Evolutionary conservation across 2,113 vertebrate species (phyloP).

Genomic region (Acinonyx jubatus): DNA sequence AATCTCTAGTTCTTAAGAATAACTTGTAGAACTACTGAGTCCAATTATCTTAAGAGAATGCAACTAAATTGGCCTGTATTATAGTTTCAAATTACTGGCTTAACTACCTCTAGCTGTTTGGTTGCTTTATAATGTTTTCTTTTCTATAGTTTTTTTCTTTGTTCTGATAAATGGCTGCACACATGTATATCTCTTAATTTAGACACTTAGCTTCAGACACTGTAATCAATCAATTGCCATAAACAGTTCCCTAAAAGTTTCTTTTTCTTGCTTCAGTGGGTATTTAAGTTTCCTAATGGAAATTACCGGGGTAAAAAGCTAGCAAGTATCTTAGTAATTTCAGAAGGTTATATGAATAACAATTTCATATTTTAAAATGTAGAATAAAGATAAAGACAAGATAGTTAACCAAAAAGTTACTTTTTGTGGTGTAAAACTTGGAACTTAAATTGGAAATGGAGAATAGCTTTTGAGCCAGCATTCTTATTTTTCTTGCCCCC

Average conservation of each 20-base stretch:
- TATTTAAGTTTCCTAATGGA: conserved; percentile 59
- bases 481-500: conserved; percentile 54
- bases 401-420: conserved; percentile 48
- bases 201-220: neutral
- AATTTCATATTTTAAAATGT: conserved; percentile 46
- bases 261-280: conserved; percentile 32
- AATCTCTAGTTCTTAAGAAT: neutral
- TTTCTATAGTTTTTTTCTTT: neutral
- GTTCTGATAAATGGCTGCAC: neutral
- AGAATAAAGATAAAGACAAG: neutral
- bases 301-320: conserved; percentile 27
- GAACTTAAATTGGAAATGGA: conserved; percentile 65
- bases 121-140: conserved; percentile 33
- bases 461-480: conserved; percentile 42
- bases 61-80: neutral
- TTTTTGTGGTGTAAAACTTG: conserved; percentile 16
- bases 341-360: conserved; percentile 35
- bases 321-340: conserved; percentile 33
- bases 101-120: neutral
- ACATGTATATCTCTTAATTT: conserved; percentile 26
- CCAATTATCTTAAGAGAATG: neutral
- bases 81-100: conserved; percentile 16
- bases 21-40: neutral
- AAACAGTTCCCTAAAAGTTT: neutral
- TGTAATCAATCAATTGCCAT: neutral